Evolutionary conservation across 2,888 invertebrate species (phyloP), one percentile per base, ranked within the genome.

Genomic region (Agrochola circellaris): DNA sequence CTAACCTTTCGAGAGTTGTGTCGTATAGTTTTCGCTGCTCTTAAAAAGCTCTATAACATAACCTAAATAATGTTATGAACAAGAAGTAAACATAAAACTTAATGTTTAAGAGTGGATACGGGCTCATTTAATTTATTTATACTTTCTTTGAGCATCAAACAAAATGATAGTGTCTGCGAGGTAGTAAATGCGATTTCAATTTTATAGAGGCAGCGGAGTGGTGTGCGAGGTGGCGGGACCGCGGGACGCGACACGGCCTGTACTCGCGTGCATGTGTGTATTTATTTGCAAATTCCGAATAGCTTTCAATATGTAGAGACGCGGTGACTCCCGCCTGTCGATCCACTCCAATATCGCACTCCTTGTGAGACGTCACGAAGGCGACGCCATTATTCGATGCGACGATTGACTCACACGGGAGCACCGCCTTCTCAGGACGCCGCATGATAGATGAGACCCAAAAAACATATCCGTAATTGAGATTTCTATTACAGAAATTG

Each of bases 401-500:
- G 95, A 93, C 94, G 95, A 95, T 95, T 94, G 94, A 93, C 95
- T 94, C 93, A 91, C 91, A 90, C 93, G 93, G 92, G 93, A 93
- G 91, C 91, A 91, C 88, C 90, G 90, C 90, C 92, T 91, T 86
- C 91, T 90, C 89, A 91, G 90, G 93, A 92, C 94, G 93, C 91
- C 92, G 92, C 92, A 95, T 96, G 96, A 96, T 96, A 96, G 96
- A 96, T 96, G 96, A 93, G 94, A 90, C 92, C 92, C 94, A 95
- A 95, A 96, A 96, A 96, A 95, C 95, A 95, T 94, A 95, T 93
- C 93, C 95, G 95, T 96, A 96, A 96, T 96, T 96, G 96, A 95
- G 96, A 96, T 96, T 96, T 95, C 95, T 96, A 96, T 95, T 96
- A 96, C 91, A 92, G 91, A 96, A 95, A 96, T 95, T 96, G 96